A percentile compares a stretch with the other conserved stretches of the same genome.
Conservation (phyloP, 2,113 vertebrate species). For the Nematolebias whitei region DNA sequence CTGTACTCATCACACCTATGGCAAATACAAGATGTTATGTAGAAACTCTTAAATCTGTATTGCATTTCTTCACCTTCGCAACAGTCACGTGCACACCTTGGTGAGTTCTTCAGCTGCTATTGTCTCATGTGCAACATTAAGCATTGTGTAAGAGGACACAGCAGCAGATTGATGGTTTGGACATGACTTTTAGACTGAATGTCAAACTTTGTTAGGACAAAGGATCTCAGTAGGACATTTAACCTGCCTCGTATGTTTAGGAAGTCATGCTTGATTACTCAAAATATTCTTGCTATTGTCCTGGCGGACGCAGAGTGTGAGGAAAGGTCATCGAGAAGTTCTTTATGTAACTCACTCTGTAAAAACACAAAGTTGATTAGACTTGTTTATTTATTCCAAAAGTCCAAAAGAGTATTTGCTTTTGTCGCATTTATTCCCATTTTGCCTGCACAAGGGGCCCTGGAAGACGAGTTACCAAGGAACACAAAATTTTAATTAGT, state of each 20-base stretch:
- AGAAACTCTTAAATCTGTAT: conserved; percentile 30
- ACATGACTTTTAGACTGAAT: conserved; percentile 14
- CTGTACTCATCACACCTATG: conserved; percentile 25
- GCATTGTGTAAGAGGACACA: neutral
- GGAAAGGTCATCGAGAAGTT: conserved; percentile 72
- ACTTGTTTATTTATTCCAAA: conserved; percentile 97
- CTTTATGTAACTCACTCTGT: conserved; percentile 66
- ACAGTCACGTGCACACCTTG: neutral
- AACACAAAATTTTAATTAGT: conserved; percentile 99
- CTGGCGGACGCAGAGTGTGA: conserved; percentile 45
- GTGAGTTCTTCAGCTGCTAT: neutral
- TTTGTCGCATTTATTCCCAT: conserved; percentile 99
- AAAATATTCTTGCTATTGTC: conserved; percentile 45
- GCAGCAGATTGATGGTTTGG: conserved; percentile 1
- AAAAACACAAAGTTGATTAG: conserved; percentile 82
- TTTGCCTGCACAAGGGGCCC: conserved; percentile 98
- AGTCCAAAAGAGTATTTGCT: conserved; percentile 97
- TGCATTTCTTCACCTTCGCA: conserved; percentile 18
- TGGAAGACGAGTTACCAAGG: conserved; percentile 99
- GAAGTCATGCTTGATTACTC: conserved; percentile 50
- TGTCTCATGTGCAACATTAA: neutral
- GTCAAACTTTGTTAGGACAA: conserved; percentile 46
- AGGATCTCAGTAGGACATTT: conserved; percentile 46
- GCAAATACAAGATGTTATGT: conserved; percentile 28
- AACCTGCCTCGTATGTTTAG: conserved; percentile 47